Conservation (phyloP, 1,140 invertebrate species). For the Conopomorpha cramerella region DNA sequence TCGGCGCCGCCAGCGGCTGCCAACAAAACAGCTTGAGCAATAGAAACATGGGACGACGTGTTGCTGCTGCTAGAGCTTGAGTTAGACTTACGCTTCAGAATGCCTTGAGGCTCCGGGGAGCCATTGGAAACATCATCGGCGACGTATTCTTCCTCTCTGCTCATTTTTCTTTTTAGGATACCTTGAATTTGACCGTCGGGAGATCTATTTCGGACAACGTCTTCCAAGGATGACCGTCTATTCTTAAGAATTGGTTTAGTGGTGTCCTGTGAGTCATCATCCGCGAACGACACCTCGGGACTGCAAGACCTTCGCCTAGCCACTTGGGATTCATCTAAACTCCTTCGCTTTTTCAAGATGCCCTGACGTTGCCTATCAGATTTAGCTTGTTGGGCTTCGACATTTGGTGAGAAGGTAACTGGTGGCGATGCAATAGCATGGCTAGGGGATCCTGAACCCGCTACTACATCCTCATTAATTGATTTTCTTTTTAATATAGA, state of each 20-base stretch:
- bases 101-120: conserved; percentile 72
- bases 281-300: conserved; percentile 66
- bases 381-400: conserved; percentile 60
- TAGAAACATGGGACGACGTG: conserved; percentile 68
- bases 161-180: conserved; percentile 55
- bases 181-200: conserved; percentile 61
- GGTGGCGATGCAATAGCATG: conserved; percentile 65
- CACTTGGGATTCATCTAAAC: conserved; percentile 77
- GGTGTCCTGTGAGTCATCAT: conserved; percentile 61
- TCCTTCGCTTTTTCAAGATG: conserved; percentile 80
- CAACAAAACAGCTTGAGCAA: conserved; percentile 70
- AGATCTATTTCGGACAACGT: conserved; percentile 64
- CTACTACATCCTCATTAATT: conserved; percentile 64
- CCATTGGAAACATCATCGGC: conserved; percentile 58
- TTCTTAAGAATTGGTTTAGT: conserved; percentile 70
- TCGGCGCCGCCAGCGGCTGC: conserved; percentile 66
- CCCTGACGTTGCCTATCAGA: conserved; percentile 67
- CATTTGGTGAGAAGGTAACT: conserved; percentile 71
- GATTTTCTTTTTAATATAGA: conserved; percentile 82
- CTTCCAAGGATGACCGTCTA: conserved; percentile 71
- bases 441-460: conserved; percentile 55
- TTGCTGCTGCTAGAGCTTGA: conserved; percentile 62
- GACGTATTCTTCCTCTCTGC: conserved; percentile 47
- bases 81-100: conserved; percentile 74
- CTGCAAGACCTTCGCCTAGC: conserved; percentile 69